Base-by-base conservation (phyloP, 2,797 vertebrate species). In the Hylomyscus alleni region DNA sequence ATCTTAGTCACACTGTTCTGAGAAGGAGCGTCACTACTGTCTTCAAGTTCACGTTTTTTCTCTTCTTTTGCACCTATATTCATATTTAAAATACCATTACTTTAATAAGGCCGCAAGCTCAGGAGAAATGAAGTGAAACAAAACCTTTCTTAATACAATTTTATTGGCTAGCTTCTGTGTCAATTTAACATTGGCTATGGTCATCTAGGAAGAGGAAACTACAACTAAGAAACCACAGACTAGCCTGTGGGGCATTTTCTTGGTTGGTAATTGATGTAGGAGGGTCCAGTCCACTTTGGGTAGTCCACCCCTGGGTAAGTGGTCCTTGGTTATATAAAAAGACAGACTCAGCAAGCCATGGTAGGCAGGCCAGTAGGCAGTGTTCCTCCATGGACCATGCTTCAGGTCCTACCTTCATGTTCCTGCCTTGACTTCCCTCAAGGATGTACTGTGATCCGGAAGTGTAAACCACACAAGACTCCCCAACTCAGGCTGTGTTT, bases 51-150 rank as follows among this genome's bases (percentile, higher is more conserved):
- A 0, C 96, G 29, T 88, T 96, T 98, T 93, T 98, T 98, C 40
- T 98, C 98, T 94, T 98, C 98, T 91, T 95, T 98, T 96, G 95
- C 90, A 97, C 98, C 98, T 95, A 82, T 96, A 98, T 96, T 95
- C 89, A 96, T 89, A 89, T 19, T 91, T 92, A 67, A 6, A 8
- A 77, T 26, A 97, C 26, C 44, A 85, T 24, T 78, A 92, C 83
- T 95, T 94, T 50, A 90, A 11, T 58, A 88, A 82, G 50, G 17
- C 15, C 75, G 15, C 24, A 94, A 72, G 67, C 82, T 92, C 13
- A 62, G 44, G n/a, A 89, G 22, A 90, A 81, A 78, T 26, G 31
- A 92, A 81, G 37, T 86, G 22, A 95, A 90, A 20, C 26, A 40
- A 90, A 92, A 84, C 26, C 81, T 95, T 82, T 95, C 54, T 81